Evolutionary conservation across 2,797 vertebrate species (phyloP).

Genomic region (Sebastes iracundus): DNA sequence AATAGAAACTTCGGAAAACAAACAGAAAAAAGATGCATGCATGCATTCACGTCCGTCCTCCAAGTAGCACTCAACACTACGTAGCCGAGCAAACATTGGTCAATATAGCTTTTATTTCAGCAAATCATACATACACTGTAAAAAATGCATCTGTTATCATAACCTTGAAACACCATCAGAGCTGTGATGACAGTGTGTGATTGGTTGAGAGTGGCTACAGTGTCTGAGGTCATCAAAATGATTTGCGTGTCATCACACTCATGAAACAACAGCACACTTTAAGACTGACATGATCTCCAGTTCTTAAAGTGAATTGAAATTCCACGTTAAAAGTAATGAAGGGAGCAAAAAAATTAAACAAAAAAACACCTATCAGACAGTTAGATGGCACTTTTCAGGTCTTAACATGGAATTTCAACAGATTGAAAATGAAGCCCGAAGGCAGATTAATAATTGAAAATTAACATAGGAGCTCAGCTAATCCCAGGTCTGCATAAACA

Average conservation of each 20-base stretch:
- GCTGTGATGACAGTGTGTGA: constrained; percentile 81
- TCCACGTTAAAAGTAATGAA: constrained; percentile 54
- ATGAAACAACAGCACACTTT: constrained; percentile 63
- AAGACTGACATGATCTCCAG: constrained; percentile 58
- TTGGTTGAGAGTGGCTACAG: constrained; percentile 77
- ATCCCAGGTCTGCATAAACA: constrained; percentile 56
- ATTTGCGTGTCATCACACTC: constrained; percentile 69
- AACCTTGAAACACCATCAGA: constrained; percentile 81
- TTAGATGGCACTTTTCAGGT: constrained; percentile 71
- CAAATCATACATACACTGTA: constrained; percentile 96
- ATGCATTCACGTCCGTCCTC: neutral
- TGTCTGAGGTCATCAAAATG: constrained; percentile 75
- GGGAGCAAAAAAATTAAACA: neutral
- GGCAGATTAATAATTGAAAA: constrained; percentile 40
- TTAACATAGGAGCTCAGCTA: constrained; percentile 34
- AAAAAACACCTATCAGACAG: neutral
- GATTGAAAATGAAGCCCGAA: constrained; percentile 47
- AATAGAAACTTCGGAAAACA: constrained; percentile 1
- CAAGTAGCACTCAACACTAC: neutral
- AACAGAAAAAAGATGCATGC: neutral
- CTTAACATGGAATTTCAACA: constrained; percentile 65
- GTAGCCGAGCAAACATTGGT: constrained; percentile 78
- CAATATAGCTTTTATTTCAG: constrained; percentile 97
- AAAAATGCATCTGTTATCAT: constrained; percentile 84
- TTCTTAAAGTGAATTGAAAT: constrained; percentile 52